These are phyloP conservation scores for Engystomops pustulosus DNA, from an alignment of 2,113 vertebrate genomes.

Conservation along the genomic window DNA sequence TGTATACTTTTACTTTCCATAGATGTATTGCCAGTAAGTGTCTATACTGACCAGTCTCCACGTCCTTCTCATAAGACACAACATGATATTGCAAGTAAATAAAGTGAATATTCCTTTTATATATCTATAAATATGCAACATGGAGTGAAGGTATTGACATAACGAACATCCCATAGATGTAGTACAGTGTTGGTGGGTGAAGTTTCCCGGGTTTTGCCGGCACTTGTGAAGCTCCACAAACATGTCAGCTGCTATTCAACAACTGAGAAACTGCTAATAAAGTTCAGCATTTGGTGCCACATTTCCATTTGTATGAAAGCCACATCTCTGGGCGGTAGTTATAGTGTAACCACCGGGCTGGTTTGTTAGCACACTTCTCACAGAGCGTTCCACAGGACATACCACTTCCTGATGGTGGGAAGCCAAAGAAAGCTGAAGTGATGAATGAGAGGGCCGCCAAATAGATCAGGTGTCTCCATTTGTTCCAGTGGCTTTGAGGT, in stretches of 20 bases:
- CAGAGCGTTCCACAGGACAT: constrained; percentile 34
- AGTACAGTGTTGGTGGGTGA: neutral
- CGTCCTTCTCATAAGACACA: too few species aligned
- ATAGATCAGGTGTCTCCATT: constrained; percentile 32
- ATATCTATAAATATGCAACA: neutral
- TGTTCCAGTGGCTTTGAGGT: constrained; percentile 20
- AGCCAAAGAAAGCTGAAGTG: constrained; percentile 26
- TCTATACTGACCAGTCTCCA: too few species aligned
- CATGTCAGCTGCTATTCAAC: constrained; percentile 19
- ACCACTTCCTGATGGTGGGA: constrained; percentile 14
- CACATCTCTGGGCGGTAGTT: neutral
- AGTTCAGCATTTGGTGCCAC: constrained; percentile 1
- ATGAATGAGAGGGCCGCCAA: constrained; percentile 25
- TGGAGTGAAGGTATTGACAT: neutral
- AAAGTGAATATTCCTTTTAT: too few species aligned
- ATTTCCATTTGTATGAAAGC: constrained; percentile 5
- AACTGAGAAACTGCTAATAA: constrained; percentile 15
- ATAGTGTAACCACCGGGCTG: constrained; percentile 18
- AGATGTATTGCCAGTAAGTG: too few species aligned
- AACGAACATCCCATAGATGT: too few species aligned
- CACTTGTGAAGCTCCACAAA: neutral
- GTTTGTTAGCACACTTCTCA: constrained; percentile 8
- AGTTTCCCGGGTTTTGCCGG: neutral
- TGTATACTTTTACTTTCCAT: too few species aligned
- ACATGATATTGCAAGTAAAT: neutral